Evolutionary conservation across 1,140 invertebrate species (phyloP).

Genomic region (Drosophila lacertosa): DNA sequence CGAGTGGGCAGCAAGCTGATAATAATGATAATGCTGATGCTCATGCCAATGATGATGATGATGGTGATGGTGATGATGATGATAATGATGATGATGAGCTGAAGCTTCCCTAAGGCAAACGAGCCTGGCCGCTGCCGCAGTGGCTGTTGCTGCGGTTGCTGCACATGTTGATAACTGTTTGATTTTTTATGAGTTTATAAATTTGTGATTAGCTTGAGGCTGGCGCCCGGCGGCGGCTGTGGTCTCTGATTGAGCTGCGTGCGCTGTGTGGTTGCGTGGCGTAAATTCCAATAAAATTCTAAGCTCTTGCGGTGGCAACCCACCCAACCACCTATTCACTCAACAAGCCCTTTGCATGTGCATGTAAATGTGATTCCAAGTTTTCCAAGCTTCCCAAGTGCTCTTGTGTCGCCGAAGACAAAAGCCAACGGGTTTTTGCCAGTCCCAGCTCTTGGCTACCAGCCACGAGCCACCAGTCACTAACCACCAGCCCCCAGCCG

Average conservation of each 20-base stretch:
- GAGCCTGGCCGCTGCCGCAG: constrained; percentile 6
- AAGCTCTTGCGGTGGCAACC: background rate
- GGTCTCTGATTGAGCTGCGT: constrained; percentile 52
- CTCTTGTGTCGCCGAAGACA: constrained; percentile 41
- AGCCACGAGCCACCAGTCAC: background rate
- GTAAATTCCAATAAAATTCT: constrained; percentile 28
- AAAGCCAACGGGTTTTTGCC: constrained; percentile 21
- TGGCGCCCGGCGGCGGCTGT: constrained; percentile 4
- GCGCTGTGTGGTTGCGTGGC: constrained; percentile 6
- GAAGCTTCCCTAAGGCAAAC: constrained; percentile 34
- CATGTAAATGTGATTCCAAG: constrained; percentile 38
- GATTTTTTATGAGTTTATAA: constrained; percentile 83
- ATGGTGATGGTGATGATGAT: constrained; percentile 29
- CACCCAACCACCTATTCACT: background rate
- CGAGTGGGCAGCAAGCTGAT: constrained; percentile 8
- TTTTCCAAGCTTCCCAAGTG: constrained; percentile 18
- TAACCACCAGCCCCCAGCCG: constrained; percentile 4
- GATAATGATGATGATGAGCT: constrained; percentile 35
- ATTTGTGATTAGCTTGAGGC: constrained; percentile 73
- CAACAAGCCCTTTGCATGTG: constrained; percentile 39
- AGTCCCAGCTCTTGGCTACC: constrained; percentile 10
- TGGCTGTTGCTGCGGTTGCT: constrained; percentile 9
- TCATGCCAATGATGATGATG: constrained; percentile 11
- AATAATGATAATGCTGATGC: background rate
- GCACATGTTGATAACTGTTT: constrained; percentile 81